These are phyloP conservation scores for Corydoras sp. DNA, from an alignment of 2,113 vertebrate genomes.

Conservation along the genomic window DNA sequence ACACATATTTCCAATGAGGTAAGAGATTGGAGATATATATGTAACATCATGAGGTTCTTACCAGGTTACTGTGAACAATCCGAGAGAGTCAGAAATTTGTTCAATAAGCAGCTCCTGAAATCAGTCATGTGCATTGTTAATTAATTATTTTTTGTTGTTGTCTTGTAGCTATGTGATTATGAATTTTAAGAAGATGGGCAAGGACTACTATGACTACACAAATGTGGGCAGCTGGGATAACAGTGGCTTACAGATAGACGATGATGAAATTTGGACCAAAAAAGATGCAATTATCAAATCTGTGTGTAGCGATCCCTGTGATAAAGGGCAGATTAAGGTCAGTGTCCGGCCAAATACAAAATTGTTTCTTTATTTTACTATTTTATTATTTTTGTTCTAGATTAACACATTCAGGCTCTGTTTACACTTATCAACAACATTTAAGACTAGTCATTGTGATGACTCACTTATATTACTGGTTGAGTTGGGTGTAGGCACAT, in stretches of 20 bases:
- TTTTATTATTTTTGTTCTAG: no score
- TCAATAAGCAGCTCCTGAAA: background rate
- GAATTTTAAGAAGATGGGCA: slow-evolving; percentile 99
- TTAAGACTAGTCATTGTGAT: no score
- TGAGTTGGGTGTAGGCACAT: no score
- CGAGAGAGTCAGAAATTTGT: background rate
- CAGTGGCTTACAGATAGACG: slow-evolving; percentile 89
- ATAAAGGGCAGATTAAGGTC: slow-evolving; percentile 97
- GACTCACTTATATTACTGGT: no score
- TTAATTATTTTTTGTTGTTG: background rate
- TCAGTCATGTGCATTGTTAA: background rate
- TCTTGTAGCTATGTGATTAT: slow-evolving; percentile 89
- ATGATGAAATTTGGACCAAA: slow-evolving; percentile 91
- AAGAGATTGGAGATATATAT: no score
- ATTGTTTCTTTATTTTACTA: no score
- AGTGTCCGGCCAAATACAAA: slow-evolving; percentile 9
- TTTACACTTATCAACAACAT: no score
- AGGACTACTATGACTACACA: slow-evolving; percentile 94
- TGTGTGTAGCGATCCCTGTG: slow-evolving; percentile 96
- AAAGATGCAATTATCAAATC: slow-evolving; percentile 84
- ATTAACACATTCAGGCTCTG: no score
- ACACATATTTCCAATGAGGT: no score
- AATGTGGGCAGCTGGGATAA: slow-evolving; percentile 97
- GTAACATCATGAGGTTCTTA: no score
- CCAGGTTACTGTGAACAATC: background rate